Evolutionary conservation across 2,797 vertebrate species (phyloP), one percentile per base, ranked within the genome.

Genomic region (Sebastes oblongus): DNA sequence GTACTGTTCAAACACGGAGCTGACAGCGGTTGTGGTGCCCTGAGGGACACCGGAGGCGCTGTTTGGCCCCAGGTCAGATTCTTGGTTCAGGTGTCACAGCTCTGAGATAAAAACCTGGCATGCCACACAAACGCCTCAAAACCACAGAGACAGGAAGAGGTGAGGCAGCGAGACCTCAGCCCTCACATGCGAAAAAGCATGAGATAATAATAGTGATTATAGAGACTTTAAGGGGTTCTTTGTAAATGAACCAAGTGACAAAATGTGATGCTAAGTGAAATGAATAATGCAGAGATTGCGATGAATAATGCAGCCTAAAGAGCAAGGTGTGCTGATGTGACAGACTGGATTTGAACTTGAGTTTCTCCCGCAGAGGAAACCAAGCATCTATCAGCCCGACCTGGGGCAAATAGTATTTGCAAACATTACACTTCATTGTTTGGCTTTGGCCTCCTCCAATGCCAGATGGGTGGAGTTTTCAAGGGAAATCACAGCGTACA

Each of bases 341-440:
- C 76, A 72, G 79, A 81, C 66, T 65, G 34, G 83, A 89, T 90
- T 69, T 89, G 85, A 92, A 93, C 89, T 89, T 86, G 67, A 84
- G 82, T 87, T 86, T 89, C 77, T 89, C 75, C 78, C 64, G 9
- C 83, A 75, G 85, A 91, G 86, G 85, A 86, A 90, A 88, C 70
- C 85, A 83, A 73, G 71, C 76, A 75, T 88, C 70, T 87, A 78
- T 88, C 88, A 85, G 83, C 39, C 79, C 80, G 84, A 86, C 83
- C 78, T 56, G 85, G 76, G 84, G 81, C 85, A 87, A 88, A 89
- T 42, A 87, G 55, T 70, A 84, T 90, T 91, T 85, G 90, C 89
- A 92, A 91, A 92, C 90, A 90, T 91, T 86, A 85, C 71, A 83
- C 81, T 84, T 84, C 68, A 85, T 79, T 89, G 87, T 91, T 93